phyloP scores from a whole-genome alignment of 2,113 vertebrate species.

The Cephalopholis sonnerati region DNA sequence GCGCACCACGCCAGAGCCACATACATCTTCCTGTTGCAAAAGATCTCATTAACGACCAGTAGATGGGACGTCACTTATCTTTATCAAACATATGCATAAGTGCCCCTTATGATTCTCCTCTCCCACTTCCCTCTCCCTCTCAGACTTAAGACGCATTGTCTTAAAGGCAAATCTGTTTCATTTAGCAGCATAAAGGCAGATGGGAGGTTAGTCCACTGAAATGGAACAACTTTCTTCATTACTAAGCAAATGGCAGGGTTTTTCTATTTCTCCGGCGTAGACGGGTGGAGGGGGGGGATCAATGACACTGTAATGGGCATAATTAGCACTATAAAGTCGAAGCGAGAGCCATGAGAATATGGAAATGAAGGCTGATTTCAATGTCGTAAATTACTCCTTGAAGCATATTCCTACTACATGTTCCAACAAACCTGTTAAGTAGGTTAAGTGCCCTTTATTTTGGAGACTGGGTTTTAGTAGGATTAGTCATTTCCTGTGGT shows the following conservation, averaged over 20 bases:
- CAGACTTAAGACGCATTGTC: constrained; percentile 83
- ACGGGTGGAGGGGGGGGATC: constrained; percentile 54
- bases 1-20: constrained; percentile 70
- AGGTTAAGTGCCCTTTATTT: constrained; percentile 79
- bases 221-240: constrained; percentile 86
- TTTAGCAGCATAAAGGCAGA: constrained; percentile 74
- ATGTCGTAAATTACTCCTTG: constrained; percentile 82
- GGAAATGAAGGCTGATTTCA: constrained; percentile 84
- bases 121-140: constrained; percentile 28
- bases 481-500: constrained; percentile 58
- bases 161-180: constrained; percentile 85
- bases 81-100: constrained; percentile 89
- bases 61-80: constrained; percentile 90
- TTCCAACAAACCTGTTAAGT: constrained; percentile 84
- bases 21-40: constrained; percentile 80
- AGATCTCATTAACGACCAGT: constrained; percentile 88
- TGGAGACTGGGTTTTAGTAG: constrained; percentile 58
- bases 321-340: constrained; percentile 90
- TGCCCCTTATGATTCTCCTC: constrained; percentile 73
- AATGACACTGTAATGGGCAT: constrained; percentile 87
- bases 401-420: constrained; percentile 80
- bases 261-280: constrained; percentile 81
- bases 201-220: constrained; percentile 80
- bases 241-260: constrained; percentile 84
- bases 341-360: constrained; percentile 82